A percentile compares a stretch with the other conserved stretches of the same genome.
Evolutionary conservation across 2,797 vertebrate species (phyloP).

Genomic region (Sylvilagus floridanus): DNA sequence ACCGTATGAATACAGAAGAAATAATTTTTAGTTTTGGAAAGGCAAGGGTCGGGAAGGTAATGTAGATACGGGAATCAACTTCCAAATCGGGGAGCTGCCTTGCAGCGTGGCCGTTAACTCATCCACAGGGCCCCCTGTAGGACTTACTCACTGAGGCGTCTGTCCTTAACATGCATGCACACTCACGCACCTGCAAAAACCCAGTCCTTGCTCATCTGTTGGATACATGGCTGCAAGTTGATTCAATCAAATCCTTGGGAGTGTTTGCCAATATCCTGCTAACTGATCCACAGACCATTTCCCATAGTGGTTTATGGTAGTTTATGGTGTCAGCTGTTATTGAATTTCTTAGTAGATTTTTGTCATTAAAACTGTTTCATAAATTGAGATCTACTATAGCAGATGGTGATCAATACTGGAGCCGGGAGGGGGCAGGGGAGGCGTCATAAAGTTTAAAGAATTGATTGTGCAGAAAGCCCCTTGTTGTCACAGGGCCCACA

Average conservation of each 20-base stretch:
- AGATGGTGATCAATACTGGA: background rate
- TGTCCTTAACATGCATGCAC: background rate
- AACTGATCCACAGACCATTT: conserved; percentile 35
- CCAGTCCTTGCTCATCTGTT: background rate
- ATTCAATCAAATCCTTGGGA: conserved; percentile 4
- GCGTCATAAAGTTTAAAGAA: background rate
- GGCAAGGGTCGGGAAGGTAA: background rate
- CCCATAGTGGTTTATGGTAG: background rate
- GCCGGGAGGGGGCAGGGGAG: background rate
- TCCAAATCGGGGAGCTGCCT: background rate
- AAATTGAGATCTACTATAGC: background rate
- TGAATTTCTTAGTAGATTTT: conserved; percentile 54
- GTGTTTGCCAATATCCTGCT: conserved; percentile 36
- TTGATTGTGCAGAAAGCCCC: background rate
- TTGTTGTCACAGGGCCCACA: background rate
- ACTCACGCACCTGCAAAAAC: background rate
- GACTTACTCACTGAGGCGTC: background rate
- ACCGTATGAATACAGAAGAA: background rate
- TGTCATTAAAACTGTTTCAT: conserved; percentile 11
- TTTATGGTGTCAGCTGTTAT: conserved; percentile 1
- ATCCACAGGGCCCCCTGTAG: background rate
- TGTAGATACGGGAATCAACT: background rate
- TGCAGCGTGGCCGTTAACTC: background rate
- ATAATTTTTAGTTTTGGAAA: background rate
- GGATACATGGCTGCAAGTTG: background rate